Evolutionary conservation across 1,140 invertebrate species (phyloP).

Genomic region (Xylocopa sonorina): DNA sequence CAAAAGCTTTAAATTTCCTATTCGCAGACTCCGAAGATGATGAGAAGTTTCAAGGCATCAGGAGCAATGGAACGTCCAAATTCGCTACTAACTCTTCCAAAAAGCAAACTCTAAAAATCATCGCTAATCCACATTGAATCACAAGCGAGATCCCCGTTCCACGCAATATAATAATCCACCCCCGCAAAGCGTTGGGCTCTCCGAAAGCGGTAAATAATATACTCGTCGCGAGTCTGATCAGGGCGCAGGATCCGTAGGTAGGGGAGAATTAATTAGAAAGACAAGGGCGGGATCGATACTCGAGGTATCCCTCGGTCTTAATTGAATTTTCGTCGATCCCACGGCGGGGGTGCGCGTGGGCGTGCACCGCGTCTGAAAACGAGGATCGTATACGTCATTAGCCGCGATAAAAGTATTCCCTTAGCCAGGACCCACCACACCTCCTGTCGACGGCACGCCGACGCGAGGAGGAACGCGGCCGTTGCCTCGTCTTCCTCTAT

Average conservation of each 20-base stretch:
- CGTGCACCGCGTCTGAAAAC: neutral
- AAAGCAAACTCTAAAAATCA: no score
- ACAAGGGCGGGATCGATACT: neutral
- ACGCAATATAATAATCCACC: no score
- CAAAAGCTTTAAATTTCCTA: neutral
- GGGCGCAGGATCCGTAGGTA: neutral
- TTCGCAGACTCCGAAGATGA: neutral
- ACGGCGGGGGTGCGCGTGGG: neutral
- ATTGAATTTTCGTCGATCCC: constrained; percentile 23
- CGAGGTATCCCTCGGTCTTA: neutral
- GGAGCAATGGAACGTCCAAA: no score
- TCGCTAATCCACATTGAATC: no score
- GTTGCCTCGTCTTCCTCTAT: neutral
- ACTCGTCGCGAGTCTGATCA: neutral
- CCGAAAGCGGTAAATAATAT: constrained; percentile 1
- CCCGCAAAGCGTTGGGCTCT: no score
- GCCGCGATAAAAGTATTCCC: constrained; percentile 19
- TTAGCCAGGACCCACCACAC: constrained; percentile 10
- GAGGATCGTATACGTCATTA: constrained; percentile 13
- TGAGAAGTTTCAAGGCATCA: neutral
- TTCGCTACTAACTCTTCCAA: neutral
- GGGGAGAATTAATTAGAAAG: constrained; percentile 9
- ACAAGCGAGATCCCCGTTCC: no score
- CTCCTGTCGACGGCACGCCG: constrained; percentile 16
- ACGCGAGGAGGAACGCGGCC: neutral